Base-by-base conservation (phyloP, 1,140 invertebrate genomes). In the Platyscapa corneri region DNA sequence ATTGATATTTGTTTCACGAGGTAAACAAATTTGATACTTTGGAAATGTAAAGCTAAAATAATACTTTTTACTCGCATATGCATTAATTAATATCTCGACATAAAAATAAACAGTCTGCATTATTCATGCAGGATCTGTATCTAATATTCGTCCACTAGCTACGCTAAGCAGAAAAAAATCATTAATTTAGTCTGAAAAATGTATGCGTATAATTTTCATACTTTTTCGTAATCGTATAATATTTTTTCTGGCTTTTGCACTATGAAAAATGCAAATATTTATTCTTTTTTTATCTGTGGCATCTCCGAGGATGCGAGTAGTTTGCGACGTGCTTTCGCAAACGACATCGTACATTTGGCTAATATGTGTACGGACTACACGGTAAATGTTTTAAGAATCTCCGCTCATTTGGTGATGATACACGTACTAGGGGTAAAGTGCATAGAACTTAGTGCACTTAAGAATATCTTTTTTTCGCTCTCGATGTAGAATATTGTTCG, bases 351-450 rank as follows among this genome's bases (percentile, higher is more conserved):
- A 53, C 76, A 64, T 78, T 46, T 78, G 76, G 18, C 49, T 53
- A 53, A 53, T 53, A 53, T 16, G 49, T 14, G 16, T 53, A 53
- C 49, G 18, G 18, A 16, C 49, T 53, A 53, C 49, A 53, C 49
- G 49, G 27, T 67, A 70, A 46, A 70, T 70, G 60, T 70, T 70
- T 81, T 27, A 70, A 81, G 64, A 67, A 81, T 81, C 37, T 70
- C 78, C 30, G 14, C 37, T 42, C 77, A 78, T 78, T 78, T 49
- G 60, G 77, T 5, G 27, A 56, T 56, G 34, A 7, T 49, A 34
- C 5, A 46, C 23, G 10, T n/a, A 60, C 20, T 60, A 10, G 32
- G 37, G 10, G 23, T 60, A 60, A 60, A 60, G 20, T 60, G 23
- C 23, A 60, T 27, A 60, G 3, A 60, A 27, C 23, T 60, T 27